A percentile compares a stretch with the other conserved stretches of the same genome.
Conservation (phyloP, 2,113 vertebrate species). For the Callionymus lyra region DNA sequence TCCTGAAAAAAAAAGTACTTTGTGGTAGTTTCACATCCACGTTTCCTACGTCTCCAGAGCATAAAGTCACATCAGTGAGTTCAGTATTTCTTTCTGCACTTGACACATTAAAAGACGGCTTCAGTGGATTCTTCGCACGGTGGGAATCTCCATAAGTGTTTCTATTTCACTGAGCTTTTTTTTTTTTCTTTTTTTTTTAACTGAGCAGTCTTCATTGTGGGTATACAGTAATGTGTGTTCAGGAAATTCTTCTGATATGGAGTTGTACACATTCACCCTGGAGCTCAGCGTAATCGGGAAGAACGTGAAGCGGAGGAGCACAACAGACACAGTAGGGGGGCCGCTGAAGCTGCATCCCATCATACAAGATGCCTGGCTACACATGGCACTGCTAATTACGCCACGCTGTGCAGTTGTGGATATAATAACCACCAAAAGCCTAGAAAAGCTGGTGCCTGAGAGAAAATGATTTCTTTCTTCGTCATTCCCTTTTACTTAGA, state of each 20-base stretch:
- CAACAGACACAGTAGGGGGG: conserved; percentile 2
- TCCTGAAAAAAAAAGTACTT: conserved; percentile 11
- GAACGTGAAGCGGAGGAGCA: conserved; percentile 2
- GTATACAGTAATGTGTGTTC: conserved; percentile 24
- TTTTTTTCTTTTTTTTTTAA: too few species aligned
- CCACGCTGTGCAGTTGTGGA: conserved; percentile 17
- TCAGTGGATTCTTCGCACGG: conserved; percentile 18
- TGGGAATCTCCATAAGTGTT: background rate
- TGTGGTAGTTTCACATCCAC: conserved; percentile 16
- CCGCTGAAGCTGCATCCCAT: background rate
- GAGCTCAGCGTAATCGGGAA: conserved; percentile 7
- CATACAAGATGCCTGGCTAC: conserved; percentile 6
- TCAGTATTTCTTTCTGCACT: conserved; percentile 17
- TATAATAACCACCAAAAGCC: conserved; percentile 15
- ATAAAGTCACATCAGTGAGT: conserved; percentile 1
- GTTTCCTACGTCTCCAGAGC: conserved; percentile 5
- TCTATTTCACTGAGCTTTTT: too few species aligned
- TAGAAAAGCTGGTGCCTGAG: conserved; percentile 21
- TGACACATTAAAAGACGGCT: conserved; percentile 40
- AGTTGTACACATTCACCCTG: conserved; percentile 18
- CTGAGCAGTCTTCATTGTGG: too few species aligned
- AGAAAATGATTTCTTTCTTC: conserved; percentile 25
- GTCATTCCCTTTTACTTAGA: conserved; percentile 10
- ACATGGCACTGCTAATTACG: conserved; percentile 40
- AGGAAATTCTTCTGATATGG: conserved; percentile 21